phyloP scores from a whole-genome alignment of 2,888 invertebrate genomes.

The Phaedon cochleariae region DNA sequence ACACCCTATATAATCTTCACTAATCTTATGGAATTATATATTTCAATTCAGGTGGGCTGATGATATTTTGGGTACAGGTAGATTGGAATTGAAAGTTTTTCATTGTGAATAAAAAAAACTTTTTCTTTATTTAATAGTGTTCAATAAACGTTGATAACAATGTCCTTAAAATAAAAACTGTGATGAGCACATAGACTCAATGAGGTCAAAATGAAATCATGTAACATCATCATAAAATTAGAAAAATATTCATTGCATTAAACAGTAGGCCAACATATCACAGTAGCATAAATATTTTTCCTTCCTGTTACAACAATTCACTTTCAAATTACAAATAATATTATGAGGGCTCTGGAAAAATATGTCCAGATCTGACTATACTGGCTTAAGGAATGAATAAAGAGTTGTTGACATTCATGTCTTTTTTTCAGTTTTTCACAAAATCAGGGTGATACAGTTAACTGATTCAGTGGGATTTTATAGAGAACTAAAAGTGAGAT shows the following conservation, averaged over 20 bases:
- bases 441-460: too few species aligned
- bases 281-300: conserved; percentile 45
- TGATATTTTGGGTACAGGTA: too few species aligned
- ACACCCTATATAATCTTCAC: too few species aligned
- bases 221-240: conserved; percentile 30
- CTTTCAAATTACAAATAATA: too few species aligned
- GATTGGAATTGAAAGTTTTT: neutral
- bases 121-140: conserved; percentile 28
- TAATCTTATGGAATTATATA: too few species aligned
- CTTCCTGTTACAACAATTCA: conserved; percentile 21
- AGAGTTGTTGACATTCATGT: too few species aligned
- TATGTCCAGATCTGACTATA: too few species aligned
- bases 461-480: too few species aligned
- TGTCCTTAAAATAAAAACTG: conserved; percentile 15
- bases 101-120: conserved; percentile 7
- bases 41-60: too few species aligned
- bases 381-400: too few species aligned
- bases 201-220: conserved; percentile 25
- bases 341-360: neutral
- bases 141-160: conserved; percentile 27
- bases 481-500: too few species aligned
- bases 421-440: too few species aligned
- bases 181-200: conserved; percentile 25
- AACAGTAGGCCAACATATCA: conserved; percentile 49
- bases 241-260: conserved; percentile 33